Evolutionary conservation across 1,140 invertebrate species (phyloP).

Genomic region (Drosophila suzukii): DNA sequence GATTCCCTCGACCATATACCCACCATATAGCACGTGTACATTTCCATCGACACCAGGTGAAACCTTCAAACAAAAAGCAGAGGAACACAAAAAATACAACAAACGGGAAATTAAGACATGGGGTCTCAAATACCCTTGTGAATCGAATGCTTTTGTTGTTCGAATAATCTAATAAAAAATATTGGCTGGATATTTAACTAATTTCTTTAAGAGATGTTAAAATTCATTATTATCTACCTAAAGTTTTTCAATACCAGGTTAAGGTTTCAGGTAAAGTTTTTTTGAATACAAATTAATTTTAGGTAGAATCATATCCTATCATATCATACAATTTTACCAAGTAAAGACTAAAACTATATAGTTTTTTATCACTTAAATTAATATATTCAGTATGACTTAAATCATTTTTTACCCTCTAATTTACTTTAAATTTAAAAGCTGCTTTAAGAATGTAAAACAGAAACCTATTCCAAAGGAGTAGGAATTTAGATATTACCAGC

Average conservation of each 20-base stretch:
- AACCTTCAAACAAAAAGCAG: constrained; percentile 58
- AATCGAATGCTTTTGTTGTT: neutral
- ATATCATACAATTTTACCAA: too few relatives aligned
- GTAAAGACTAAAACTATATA: too few relatives aligned
- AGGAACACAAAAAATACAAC: constrained; percentile 6
- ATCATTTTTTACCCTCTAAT: too few relatives aligned
- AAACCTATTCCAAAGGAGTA: neutral
- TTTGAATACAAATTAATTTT: too few relatives aligned
- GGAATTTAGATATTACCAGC: neutral
- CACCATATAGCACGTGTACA: constrained; percentile 54
- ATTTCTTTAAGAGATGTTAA: too few relatives aligned
- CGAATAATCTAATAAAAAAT: neutral
- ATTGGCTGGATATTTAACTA: neutral
- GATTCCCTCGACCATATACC: constrained; percentile 37
- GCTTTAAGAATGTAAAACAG: too few relatives aligned
- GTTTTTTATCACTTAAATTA: too few relatives aligned
- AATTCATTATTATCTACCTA: too few relatives aligned
- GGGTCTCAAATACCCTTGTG: constrained; percentile 12
- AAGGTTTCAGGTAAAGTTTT: too few relatives aligned
- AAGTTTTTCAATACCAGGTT: too few relatives aligned
- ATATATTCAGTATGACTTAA: neutral
- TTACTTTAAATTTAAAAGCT: too few relatives aligned
- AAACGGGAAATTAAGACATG: neutral
- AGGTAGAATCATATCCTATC: too few relatives aligned
- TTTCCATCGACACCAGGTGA: constrained; percentile 60